Evolutionary conservation across 2,888 invertebrate genomes (phyloP), one percentile per base, ranked within the genome.

Genomic region (Idaea dimidiata): DNA sequence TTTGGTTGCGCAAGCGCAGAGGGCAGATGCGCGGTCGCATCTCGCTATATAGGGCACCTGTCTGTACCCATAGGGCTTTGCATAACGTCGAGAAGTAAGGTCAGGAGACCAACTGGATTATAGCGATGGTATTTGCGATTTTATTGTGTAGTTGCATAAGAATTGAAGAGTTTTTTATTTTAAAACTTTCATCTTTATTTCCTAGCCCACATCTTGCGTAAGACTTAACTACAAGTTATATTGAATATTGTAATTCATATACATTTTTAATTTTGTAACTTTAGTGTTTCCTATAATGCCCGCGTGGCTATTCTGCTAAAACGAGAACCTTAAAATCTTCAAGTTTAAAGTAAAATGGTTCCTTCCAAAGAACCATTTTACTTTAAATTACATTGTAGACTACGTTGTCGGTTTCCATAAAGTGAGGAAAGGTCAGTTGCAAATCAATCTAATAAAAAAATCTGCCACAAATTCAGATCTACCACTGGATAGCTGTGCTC

Each of bases 31-130:
- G 61, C 64, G 17, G 14, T 68, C 70, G 69, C 65, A 65, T 62
- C 64, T 60, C 33, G 62, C 69, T 71, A 70, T 75, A 71, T 71
- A 69, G 69, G 71, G 70, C 75, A 74, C 75, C 73, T 76, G 73
- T 69, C 74, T 56, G 69, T 65, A 67, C 59, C 53, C 57, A 66
- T 66, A 69, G 70, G 57, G 24, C 58, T 73, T 74, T 76, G 70
- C 72, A 73, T 73, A 72, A 65, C 66, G 64, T 58, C 55, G 57
- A 54, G 62, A 10, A 56, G 17, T 17, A 56, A 17, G 56, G 18
- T 55, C 56, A 17, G 56, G 18, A 17, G 17, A 56, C 18, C 56
- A 18, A 18, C 18, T 17, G 43, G 7, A 24, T 24, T 24, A 24
- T 5, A 43, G 43, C 43, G 43, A 43, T 43, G 43, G 43, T 43